These are phyloP conservation scores for Mylabris phalerata DNA, from an alignment of 1,140 invertebrate species.

Conservation along the genomic window DNA sequence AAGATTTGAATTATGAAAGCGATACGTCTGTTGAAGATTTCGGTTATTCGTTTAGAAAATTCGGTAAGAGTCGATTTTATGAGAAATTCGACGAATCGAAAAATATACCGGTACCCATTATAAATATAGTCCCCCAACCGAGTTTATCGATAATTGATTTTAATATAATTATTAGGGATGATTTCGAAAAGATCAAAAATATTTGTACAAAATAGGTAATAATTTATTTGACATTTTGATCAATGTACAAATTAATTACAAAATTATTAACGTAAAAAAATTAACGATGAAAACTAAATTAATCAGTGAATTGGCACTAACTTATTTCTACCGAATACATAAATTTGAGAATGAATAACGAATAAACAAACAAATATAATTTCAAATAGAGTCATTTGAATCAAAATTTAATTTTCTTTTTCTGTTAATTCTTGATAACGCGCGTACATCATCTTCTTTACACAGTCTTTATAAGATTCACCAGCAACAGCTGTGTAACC, in stretches of 20 bases:
- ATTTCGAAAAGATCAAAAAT: constrained; percentile 25
- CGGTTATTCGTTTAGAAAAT: constrained; percentile 26
- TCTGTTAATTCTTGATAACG: constrained; percentile 72
- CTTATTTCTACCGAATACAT: too few species aligned
- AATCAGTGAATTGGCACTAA: constrained; percentile 1
- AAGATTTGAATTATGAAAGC: constrained; percentile 51
- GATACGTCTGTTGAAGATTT: constrained; percentile 44
- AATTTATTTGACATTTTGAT: constrained; percentile 4
- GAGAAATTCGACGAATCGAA: constrained; percentile 25
- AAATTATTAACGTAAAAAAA: constrained; percentile 1
- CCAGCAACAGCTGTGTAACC: constrained; percentile 69
- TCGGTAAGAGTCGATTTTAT: constrained; percentile 23
- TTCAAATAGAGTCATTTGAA: not conserved
- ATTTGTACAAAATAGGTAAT: constrained; percentile 19
- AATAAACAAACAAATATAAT: not conserved
- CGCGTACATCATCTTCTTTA: constrained; percentile 85
- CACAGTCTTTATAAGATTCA: constrained; percentile 84
- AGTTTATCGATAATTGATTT: constrained; percentile 66
- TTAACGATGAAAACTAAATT: not conserved
- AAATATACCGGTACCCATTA: constrained; percentile 27
- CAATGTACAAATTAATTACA: constrained; percentile 3
- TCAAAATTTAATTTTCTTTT: constrained; percentile 25
- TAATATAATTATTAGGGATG: constrained; percentile 56
- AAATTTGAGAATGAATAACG: constrained; percentile 1
- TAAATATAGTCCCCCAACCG: constrained; percentile 47